These are phyloP conservation scores for Sylvia borin DNA, from an alignment of 2,797 vertebrate species.

Conservation along the genomic window DNA sequence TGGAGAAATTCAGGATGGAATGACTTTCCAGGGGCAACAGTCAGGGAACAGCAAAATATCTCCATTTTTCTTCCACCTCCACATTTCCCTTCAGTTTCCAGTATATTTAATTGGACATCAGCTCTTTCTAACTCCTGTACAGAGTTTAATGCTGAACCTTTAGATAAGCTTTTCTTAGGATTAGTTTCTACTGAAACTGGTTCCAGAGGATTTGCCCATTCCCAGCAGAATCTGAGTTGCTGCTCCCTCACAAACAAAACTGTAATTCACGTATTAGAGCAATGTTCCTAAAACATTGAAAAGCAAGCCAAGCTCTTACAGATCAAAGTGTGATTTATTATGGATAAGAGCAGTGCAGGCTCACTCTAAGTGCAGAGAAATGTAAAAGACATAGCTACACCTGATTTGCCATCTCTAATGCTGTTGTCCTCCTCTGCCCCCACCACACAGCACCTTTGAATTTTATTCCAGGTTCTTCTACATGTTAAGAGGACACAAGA, in stretches of 20 bases:
- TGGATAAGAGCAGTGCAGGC: not conserved
- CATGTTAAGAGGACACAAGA: not conserved
- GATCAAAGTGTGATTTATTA: not conserved
- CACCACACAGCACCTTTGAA: not conserved
- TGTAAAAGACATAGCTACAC: not conserved
- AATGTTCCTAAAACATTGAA: not conserved
- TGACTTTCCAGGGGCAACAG: conserved; percentile 34
- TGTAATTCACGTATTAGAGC: not conserved
- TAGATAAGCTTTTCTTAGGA: conserved; percentile 5
- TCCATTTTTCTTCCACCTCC: conserved; percentile 41
- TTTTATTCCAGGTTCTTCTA: not conserved
- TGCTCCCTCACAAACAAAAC: not conserved
- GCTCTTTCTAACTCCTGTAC: not conserved
- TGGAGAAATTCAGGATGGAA: conserved; percentile 45
- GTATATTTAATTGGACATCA: not conserved
- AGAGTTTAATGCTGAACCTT: not conserved
- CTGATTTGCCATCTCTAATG: not conserved
- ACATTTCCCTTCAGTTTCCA: conserved; percentile 32
- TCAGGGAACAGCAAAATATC: conserved; percentile 28
- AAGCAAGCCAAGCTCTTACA: not conserved
- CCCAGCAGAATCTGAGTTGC: not conserved
- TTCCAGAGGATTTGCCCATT: not conserved
- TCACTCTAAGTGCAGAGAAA: not conserved
- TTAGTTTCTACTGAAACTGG: not conserved
- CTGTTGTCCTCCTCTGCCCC: not conserved